phyloP scores from a whole-genome alignment of 2,113 vertebrate species.

The Ornithorhynchus anatinus region DNA sequence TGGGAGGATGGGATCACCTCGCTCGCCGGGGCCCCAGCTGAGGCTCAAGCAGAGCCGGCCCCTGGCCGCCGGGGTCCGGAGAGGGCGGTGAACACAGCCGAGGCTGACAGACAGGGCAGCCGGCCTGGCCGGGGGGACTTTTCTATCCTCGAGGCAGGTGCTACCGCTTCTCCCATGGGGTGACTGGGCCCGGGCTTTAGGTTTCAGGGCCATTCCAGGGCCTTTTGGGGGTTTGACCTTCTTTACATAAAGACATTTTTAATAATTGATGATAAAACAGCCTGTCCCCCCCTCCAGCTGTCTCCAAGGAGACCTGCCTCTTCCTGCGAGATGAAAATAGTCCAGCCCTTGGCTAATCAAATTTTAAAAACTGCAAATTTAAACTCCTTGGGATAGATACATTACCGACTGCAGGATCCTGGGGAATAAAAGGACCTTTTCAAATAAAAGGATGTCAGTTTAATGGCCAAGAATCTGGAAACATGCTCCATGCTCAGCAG shows the following conservation, averaged over 20 bases:
- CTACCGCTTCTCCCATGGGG: conserved; percentile 67
- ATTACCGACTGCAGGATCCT: conserved; percentile 77
- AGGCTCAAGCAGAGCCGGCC: too few relatives aligned
- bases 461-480: conserved; percentile 76
- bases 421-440: conserved; percentile 78
- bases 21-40: too few relatives aligned
- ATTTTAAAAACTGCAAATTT: conserved; percentile 65
- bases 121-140: conserved; percentile 36
- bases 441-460: conserved; percentile 83
- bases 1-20: too few relatives aligned
- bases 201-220: conserved; percentile 64
- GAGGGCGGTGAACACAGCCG: too few relatives aligned
- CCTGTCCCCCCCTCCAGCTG: conserved; percentile 51
- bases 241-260: conserved; percentile 64
- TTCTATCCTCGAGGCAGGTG: conserved; percentile 48
- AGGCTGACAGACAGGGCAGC: background rate
- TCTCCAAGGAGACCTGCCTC: background rate
- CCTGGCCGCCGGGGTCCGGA: background rate
- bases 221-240: conserved; percentile 69
- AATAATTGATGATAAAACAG: conserved; percentile 68
- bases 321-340: conserved; percentile 52
- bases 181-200: conserved; percentile 51
- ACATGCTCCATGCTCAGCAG: conserved; percentile 73
- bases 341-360: conserved; percentile 54
- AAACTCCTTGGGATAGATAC: conserved; percentile 70